Percentiles rank a stretch among this genome's conserved stretches.
These are phyloP conservation scores for Morpho deidamia DNA, from an alignment of 2,888 invertebrate species.

Conservation along the genomic window DNA sequence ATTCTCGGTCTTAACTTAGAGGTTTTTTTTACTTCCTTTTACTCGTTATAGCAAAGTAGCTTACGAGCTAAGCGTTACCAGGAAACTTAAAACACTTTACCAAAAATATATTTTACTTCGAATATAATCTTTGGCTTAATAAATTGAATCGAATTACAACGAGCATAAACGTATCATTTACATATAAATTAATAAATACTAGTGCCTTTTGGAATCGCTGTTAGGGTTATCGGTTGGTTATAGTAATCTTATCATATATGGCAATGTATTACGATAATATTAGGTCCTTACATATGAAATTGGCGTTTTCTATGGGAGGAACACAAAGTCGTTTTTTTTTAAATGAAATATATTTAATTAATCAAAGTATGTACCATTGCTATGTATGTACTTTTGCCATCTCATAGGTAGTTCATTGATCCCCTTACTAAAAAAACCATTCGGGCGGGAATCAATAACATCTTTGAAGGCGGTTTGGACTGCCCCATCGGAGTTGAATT, in stretches of 20 bases:
- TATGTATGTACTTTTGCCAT: too few species aligned
- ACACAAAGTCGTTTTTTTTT: too few species aligned
- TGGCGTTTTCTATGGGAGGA: too few species aligned
- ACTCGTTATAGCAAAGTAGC: slow-evolving; percentile 7
- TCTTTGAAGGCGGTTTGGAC: too few species aligned
- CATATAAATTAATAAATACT: slow-evolving; percentile 38
- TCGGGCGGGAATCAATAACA: too few species aligned
- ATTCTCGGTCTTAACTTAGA: too few species aligned
- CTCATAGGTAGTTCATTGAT: too few species aligned
- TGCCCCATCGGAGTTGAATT: too few species aligned
- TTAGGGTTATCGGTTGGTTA: slow-evolving; percentile 32
- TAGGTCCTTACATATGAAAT: too few species aligned
- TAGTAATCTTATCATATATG: slow-evolving; percentile 9
- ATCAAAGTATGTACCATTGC: too few species aligned
- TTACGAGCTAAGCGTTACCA: slow-evolving; percentile 8
- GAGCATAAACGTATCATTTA: slow-evolving; percentile 44
- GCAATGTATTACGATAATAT: slow-evolving; percentile 11
- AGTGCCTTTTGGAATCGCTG: slow-evolving; percentile 62
- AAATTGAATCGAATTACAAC: slow-evolving; percentile 37
- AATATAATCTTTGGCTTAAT: slow-evolving; percentile 10
- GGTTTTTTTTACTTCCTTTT: not conserved
- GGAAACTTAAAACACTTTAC: not conserved
- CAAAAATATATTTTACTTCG: not conserved
- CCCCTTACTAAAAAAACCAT: too few species aligned
- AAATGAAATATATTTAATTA: too few species aligned